Conservation (phyloP, 1,140 invertebrate genomes). For the Limonius californicus region DNA sequence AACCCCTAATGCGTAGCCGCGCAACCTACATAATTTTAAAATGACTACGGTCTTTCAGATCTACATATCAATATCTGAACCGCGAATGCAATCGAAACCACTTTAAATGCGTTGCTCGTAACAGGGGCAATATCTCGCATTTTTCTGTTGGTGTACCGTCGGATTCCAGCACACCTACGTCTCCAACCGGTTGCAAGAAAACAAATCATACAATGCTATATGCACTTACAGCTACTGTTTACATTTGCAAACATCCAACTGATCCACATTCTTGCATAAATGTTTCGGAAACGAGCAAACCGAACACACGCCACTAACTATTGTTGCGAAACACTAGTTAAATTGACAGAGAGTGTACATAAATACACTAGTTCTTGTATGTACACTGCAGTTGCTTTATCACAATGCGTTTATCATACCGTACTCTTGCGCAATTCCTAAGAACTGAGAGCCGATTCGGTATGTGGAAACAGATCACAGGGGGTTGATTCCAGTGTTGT, state of each 20-base stretch:
- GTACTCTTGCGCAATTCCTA: constrained; percentile 7
- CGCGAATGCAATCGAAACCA: too few relatives aligned
- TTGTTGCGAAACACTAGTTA: not conserved
- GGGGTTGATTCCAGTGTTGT: not conserved
- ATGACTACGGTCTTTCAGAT: too few relatives aligned
- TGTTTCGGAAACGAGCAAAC: constrained; percentile 10
- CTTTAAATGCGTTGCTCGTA: not conserved
- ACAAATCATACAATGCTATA: constrained; percentile 16
- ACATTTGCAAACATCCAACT: constrained; percentile 14
- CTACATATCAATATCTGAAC: too few relatives aligned
- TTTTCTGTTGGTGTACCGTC: not conserved
- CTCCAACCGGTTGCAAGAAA: constrained; percentile 1
- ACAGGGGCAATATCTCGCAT: not conserved
- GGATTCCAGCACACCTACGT: not conserved
- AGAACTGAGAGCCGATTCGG: not conserved
- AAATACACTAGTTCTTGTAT: not conserved
- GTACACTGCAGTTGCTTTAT: not conserved
- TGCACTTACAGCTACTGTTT: constrained; percentile 19
- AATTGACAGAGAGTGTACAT: constrained; percentile 5
- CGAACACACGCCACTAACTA: not conserved
- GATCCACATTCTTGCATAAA: constrained; percentile 17
- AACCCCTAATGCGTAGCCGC: too few relatives aligned
- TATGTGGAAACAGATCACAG: not conserved
- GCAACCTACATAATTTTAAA: too few relatives aligned
- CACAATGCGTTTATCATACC: not conserved